These are phyloP conservation scores for Bubo bubo DNA, from an alignment of 2,113 vertebrate species.

Conservation along the genomic window DNA sequence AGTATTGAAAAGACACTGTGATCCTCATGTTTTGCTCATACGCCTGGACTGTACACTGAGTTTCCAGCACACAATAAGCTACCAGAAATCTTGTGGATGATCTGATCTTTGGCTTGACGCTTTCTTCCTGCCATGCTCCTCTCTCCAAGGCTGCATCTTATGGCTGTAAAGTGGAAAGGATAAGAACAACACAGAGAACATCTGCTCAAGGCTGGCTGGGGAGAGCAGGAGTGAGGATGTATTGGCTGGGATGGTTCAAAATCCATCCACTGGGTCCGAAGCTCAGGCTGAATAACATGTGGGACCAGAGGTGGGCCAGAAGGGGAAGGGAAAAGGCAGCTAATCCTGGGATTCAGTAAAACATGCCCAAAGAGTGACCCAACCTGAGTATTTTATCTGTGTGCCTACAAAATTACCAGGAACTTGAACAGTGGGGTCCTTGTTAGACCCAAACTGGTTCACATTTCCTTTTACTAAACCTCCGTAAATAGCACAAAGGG, in stretches of 20 bases:
- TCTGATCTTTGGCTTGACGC: background rate
- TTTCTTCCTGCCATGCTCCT: background rate
- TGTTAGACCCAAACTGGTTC: background rate
- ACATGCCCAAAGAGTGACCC: background rate
- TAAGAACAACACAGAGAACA: rapidly evolving
- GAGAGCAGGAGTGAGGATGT: background rate
- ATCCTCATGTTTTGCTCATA: background rate
- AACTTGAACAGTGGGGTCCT: background rate
- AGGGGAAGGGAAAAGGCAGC: background rate
- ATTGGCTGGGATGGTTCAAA: background rate
- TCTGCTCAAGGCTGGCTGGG: background rate
- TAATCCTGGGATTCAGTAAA: background rate
- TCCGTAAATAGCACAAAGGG: background rate
- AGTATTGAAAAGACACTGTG: rapidly evolving
- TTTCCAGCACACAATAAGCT: background rate
- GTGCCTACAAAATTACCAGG: background rate
- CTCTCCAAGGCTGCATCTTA: background rate
- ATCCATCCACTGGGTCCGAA: background rate
- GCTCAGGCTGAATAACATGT: background rate
- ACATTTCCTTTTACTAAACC: background rate
- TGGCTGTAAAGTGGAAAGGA: background rate
- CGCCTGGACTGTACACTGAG: background rate
- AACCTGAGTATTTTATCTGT: background rate
- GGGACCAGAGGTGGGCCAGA: background rate
- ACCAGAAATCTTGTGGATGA: background rate